Evolutionary conservation across 2,888 invertebrate genomes (phyloP).

Genomic region (Camptogramma bilineatum): DNA sequence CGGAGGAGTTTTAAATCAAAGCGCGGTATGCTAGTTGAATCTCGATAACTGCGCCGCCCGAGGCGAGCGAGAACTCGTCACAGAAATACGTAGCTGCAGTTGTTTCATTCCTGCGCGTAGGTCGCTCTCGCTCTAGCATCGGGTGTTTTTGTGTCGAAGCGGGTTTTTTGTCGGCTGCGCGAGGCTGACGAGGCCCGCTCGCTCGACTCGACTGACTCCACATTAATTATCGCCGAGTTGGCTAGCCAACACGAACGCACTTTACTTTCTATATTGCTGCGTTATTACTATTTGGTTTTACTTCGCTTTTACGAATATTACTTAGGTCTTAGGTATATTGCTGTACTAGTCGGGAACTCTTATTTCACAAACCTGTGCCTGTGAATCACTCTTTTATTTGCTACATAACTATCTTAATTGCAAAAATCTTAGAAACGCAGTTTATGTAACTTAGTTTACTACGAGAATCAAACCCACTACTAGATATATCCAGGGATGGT

Average conservation of each 20-base stretch:
- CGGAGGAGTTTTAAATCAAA: conserved; percentile 83
- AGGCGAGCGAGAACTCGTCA: conserved; percentile 80
- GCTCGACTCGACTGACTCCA: conserved; percentile 76
- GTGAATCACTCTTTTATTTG: neutral
- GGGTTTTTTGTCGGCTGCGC: conserved; percentile 80
- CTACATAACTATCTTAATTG: neutral
- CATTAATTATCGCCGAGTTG: conserved; percentile 83
- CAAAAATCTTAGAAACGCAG: neutral
- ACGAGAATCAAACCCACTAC: conserved; percentile 5
- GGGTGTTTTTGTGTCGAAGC: conserved; percentile 84
- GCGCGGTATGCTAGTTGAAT: conserved; percentile 76
- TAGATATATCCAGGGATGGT: neutral
- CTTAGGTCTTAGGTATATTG: neutral
- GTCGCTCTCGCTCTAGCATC: conserved; percentile 68
- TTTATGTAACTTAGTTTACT: neutral
- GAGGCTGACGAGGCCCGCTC: conserved; percentile 73
- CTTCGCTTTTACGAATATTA: conserved; percentile 6
- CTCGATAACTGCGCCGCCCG: conserved; percentile 79
- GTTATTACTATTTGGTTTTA: conserved; percentile 48
- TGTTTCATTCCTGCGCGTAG: conserved; percentile 64
- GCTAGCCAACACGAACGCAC: conserved; percentile 75
- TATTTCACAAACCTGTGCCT: neutral
- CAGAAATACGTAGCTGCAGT: conserved; percentile 76
- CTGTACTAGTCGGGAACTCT: neutral
- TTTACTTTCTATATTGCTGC: conserved; percentile 81